A percentile compares a stretch with the other conserved stretches of the same genome.
These are phyloP conservation scores for Poeciliopsis presidionis DNA, from an alignment of 2,797 vertebrate species.

Conservation along the genomic window DNA sequence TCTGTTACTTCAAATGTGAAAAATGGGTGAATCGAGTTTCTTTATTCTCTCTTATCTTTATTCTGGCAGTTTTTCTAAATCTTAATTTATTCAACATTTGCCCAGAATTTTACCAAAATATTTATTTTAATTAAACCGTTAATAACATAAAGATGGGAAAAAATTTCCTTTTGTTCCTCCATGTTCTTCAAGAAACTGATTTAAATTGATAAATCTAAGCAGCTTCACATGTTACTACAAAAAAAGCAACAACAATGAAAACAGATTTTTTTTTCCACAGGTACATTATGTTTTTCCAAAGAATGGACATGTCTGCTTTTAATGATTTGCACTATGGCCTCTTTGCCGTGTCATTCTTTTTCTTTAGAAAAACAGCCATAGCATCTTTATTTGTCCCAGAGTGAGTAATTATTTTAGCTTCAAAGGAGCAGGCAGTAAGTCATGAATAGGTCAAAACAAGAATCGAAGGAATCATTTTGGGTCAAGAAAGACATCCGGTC, in stretches of 20 bases:
- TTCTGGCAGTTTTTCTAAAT: background rate
- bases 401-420: constrained; percentile 29
- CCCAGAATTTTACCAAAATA: background rate
- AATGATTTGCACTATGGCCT: background rate
- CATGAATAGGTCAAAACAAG: constrained; percentile 1
- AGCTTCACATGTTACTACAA: background rate
- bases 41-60: background rate
- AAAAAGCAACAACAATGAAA: background rate
- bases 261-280: background rate
- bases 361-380: background rate
- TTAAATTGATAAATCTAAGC: background rate
- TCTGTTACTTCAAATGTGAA: background rate
- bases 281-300: background rate
- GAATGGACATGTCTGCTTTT: background rate
- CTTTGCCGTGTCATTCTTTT: background rate
- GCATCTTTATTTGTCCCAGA: constrained; percentile 22
- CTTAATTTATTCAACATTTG: background rate
- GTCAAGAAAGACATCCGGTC: background rate
- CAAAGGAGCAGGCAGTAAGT: constrained; percentile 4
- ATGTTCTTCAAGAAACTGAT: background rate
- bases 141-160: background rate
- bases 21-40: background rate
- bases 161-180: background rate
- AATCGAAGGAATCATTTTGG: background rate
- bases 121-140: background rate